Evolutionary conservation across 2,797 vertebrate species (phyloP), one percentile per base, ranked within the genome.

Genomic region (Ispidina lecontei): DNA sequence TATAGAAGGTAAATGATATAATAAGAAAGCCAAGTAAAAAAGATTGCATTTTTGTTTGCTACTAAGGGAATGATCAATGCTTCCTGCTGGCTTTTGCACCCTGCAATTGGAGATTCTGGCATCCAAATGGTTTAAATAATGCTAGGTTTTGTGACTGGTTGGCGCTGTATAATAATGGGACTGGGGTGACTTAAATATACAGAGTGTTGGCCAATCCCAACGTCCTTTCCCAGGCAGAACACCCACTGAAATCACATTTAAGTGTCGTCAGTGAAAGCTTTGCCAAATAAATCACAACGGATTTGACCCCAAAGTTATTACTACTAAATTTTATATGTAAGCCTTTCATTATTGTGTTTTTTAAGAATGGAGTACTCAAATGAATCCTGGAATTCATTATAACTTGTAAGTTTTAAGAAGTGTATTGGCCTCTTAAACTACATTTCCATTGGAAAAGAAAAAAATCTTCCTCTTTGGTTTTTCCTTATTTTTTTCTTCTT

Each of bases 1-100:
- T 98, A 98, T 98, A 98, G 98, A 98, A 98, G 98, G 98, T 97
- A 98, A 98, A 98, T 98, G 98, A 98, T 97, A 97, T 97, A 89
- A 98, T 97, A 97, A 91, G 95, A 94, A 95, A 96, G 97, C 97
- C 98, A 96, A 97, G 95, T 97, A 91, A 95, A 76, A 82, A 95
- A 96, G 94, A 64, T 97, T 96, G 97, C 92, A 90, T 97, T 97
- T 97, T 97, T 81, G 96, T 97, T 97, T 93, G 89, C 94, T 95
- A 59, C 92, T 94, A 89, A 97, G 95, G 96, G 94, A 96, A 94
- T 87, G 95, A 92, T 86, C 91, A 90, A 26, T 71, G 85, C 89
- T 97, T 94, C 79, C 89, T 92, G 56, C 91, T 96, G 93, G 92
- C 90, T 93, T 81, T 94, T 93, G 64, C 85, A 95, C 86, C 93